phyloP scores from a whole-genome alignment of 1,140 invertebrate genomes.

The Formica selysi region DNA sequence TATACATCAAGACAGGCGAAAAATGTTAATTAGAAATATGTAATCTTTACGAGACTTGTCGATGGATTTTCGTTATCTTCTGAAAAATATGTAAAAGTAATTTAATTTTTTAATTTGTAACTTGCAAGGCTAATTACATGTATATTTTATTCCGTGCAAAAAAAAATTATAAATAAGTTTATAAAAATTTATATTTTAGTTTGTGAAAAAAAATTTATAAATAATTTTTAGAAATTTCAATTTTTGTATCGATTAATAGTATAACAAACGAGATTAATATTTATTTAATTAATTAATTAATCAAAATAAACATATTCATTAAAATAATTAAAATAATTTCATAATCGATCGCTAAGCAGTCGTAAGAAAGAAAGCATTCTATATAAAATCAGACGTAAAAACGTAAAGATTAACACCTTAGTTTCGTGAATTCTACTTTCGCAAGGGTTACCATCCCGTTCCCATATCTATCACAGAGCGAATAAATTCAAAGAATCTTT shows the following conservation, averaged over 20 bases:
- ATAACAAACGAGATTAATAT: neutral
- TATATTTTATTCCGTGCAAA: neutral
- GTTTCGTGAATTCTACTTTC: neutral
- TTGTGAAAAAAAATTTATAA: too few species aligned
- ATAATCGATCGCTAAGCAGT: neutral
- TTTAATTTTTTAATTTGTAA: neutral
- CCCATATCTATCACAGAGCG: conserved; percentile 22
- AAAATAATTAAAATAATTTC: conserved; percentile 2
- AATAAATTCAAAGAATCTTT: conserved; percentile 64
- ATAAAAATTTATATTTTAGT: neutral
- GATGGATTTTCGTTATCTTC: neutral
- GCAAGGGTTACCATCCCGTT: conserved; percentile 1
- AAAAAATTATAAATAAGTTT: neutral
- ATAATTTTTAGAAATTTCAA: neutral
- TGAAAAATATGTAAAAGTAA: neutral
- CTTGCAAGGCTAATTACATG: neutral
- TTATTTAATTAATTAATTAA: neutral
- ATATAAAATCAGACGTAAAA: neutral
- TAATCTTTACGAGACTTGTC: neutral
- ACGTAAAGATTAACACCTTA: conserved; percentile 4
- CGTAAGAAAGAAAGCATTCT: neutral
- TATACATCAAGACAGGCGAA: neutral
- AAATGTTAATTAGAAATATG: conserved; percentile 4
- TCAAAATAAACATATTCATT: neutral
- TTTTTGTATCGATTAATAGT: too few species aligned